phyloP scores from a whole-genome alignment of 2,113 vertebrate species.

The Galbula dea region DNA sequence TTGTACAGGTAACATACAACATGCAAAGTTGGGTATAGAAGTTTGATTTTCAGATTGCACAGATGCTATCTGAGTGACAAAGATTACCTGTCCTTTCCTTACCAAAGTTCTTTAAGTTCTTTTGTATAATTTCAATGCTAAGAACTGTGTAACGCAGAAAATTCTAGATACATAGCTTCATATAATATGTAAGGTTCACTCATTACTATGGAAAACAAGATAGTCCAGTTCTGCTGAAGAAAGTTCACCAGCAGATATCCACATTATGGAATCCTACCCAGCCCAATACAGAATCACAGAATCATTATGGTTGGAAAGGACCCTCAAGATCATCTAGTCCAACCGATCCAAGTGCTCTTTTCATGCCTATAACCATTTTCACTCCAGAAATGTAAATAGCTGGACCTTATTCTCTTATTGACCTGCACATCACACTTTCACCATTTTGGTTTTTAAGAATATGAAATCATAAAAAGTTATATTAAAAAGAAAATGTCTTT shows the following conservation, averaged over 20 bases:
- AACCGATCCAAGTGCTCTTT: background rate
- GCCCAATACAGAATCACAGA: too few relatives aligned
- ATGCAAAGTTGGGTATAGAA: background rate
- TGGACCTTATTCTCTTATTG: background rate
- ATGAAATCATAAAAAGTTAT: background rate
- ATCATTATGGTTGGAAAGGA: too few relatives aligned
- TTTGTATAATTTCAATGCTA: background rate
- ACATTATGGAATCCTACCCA: background rate
- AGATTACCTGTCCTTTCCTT: background rate
- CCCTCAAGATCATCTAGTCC: too few relatives aligned
- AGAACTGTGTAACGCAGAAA: background rate
- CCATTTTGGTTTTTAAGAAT: background rate
- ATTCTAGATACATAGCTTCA: background rate
- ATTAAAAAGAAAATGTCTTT: background rate
- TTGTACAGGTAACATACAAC: too few relatives aligned
- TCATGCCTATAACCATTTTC: background rate
- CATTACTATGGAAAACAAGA: background rate
- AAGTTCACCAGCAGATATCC: background rate
- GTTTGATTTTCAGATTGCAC: background rate
- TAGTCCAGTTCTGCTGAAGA: background rate
- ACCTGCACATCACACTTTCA: background rate
- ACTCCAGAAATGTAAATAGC: background rate
- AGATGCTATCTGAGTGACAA: background rate
- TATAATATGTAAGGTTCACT: background rate
- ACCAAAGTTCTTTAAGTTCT: background rate